Evolutionary conservation across 2,797 vertebrate species (phyloP).

Genomic region (Luscinia luscinia): DNA sequence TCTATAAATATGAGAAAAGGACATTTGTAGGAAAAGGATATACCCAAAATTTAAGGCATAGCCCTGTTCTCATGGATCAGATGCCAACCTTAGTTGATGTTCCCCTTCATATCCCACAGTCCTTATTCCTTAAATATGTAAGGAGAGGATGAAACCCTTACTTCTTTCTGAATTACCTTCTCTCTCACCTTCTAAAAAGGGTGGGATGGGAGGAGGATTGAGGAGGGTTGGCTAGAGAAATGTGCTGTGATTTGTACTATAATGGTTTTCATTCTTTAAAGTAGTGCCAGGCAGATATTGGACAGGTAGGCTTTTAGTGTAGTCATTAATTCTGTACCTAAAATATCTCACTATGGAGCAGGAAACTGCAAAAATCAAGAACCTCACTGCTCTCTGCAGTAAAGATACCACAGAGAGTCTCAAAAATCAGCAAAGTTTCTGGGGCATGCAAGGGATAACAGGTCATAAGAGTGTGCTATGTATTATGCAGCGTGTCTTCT

Average conservation of each 20-base stretch:
- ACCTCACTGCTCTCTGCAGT: background rate
- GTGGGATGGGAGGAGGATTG: rapidly evolving
- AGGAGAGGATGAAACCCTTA: background rate
- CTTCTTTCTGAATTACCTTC: background rate
- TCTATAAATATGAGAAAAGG: background rate
- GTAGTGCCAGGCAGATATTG: background rate
- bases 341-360: background rate
- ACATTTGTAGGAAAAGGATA: background rate
- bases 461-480: background rate
- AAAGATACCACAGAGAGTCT: background rate
- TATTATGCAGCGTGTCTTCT: background rate
- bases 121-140: background rate
- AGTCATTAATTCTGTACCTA: background rate
- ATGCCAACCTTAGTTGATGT: background rate
- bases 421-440: constrained; percentile 5
- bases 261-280: background rate
- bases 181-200: background rate
- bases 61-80: background rate
- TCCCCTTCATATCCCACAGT: background rate
- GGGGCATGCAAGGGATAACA: background rate
- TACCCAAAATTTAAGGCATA: background rate
- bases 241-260: background rate
- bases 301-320: background rate
- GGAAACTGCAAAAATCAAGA: background rate
- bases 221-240: background rate